Evolutionary conservation across 64 coral and sea anemone species (phyloP).

Genomic region (Astreopora myriophthalma): DNA sequence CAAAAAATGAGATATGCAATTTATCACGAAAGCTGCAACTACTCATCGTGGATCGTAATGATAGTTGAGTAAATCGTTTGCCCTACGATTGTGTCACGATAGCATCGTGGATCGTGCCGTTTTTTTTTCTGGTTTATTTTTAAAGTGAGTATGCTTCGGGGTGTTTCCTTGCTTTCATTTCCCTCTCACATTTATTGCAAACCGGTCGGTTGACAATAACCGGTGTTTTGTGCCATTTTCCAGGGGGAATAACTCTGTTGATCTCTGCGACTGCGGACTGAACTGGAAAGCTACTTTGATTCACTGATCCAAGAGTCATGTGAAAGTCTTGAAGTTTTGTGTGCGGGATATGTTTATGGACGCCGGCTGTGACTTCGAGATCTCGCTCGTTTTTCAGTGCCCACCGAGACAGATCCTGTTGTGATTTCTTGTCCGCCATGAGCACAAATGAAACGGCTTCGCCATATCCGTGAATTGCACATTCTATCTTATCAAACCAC

Average conservation of each 20-base stretch:
- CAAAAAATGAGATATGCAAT: too few species aligned
- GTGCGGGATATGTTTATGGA: constrained; percentile 60
- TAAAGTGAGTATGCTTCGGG: too few species aligned
- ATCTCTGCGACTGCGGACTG: constrained; percentile 57
- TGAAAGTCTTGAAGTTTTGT: constrained; percentile 58
- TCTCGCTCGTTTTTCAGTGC: constrained; percentile 57
- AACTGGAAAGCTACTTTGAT: constrained; percentile 61
- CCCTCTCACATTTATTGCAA: constrained; percentile 45
- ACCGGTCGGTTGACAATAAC: constrained; percentile 39
- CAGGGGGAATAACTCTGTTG: constrained; percentile 47
- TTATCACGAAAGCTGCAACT: too few species aligned
- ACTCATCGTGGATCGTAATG: too few species aligned
- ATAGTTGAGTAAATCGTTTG: too few species aligned
- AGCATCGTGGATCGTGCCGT: too few species aligned
- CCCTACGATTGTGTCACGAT: too few species aligned
- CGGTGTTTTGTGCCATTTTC: constrained; percentile 60
- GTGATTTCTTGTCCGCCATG: constrained; percentile 58
- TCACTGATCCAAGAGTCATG: constrained; percentile 66
- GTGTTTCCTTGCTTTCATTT: neutral
- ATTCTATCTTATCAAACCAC: constrained; percentile 69
- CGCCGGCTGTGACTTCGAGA: constrained; percentile 48
- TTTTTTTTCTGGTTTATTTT: too few species aligned
- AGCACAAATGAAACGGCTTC: constrained; percentile 60
- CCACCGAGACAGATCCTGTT: constrained; percentile 21
- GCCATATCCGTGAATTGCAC: constrained; percentile 38